Percentiles rank a stretch among this genome's conserved stretches.
These are phyloP conservation scores for Arion vulgaris DNA, from an alignment of 1,140 invertebrate genomes.

Conservation along the genomic window DNA sequence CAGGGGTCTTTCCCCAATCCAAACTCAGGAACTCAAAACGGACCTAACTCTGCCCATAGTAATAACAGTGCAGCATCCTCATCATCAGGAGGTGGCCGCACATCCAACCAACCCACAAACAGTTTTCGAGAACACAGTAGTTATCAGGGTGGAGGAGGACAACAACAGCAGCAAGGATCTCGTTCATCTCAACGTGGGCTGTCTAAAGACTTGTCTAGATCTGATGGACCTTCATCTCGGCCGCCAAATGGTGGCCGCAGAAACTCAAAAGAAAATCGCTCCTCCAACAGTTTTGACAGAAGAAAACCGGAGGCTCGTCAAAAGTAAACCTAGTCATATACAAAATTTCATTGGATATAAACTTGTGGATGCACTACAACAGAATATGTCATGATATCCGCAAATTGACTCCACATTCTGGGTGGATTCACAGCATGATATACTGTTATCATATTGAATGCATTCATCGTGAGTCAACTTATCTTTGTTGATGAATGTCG, in stretches of 20 bases:
- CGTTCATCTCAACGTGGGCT: slow-evolving; percentile 6
- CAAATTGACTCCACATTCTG: too few species aligned
- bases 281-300: slow-evolving; percentile 21
- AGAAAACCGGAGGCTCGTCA: slow-evolving; percentile 20
- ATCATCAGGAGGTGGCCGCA: background rate
- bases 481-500: too few species aligned
- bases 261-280: slow-evolving; percentile 33
- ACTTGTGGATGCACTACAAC: background rate
- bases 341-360: background rate
- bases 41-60: background rate
- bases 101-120: background rate
- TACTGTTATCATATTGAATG: too few species aligned
- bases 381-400: background rate
- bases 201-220: slow-evolving; percentile 6
- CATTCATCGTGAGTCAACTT: too few species aligned
- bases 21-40: slow-evolving; percentile 9
- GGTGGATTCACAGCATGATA: too few species aligned
- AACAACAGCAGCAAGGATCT: background rate
- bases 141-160: slow-evolving; percentile 13
- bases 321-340: slow-evolving; percentile 19
- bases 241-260: slow-evolving; percentile 17
- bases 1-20: background rate
- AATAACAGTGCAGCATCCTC: background rate
- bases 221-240: slow-evolving; percentile 24
- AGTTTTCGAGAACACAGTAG: slow-evolving; percentile 11